Conservation (phyloP, 2,888 invertebrate genomes). For the Perizoma flavofasciatum region DNA sequence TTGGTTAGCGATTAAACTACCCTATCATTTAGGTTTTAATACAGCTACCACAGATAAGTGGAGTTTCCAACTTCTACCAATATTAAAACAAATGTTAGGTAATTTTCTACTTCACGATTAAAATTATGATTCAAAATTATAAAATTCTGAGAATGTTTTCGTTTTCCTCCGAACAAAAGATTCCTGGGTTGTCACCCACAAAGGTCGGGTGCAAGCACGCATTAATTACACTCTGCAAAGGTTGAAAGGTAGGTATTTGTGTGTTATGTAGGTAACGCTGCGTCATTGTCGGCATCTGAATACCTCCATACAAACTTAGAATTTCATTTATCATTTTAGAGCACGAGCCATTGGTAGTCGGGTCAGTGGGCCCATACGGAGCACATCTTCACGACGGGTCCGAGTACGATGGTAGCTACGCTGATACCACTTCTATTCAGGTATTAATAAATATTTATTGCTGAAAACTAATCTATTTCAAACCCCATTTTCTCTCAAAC, state of each 20-base stretch:
- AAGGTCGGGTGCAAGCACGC: slow-evolving; percentile 78
- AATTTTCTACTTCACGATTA: slow-evolving; percentile 10
- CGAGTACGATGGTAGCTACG: slow-evolving; percentile 95
- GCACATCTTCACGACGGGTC: slow-evolving; percentile 95
- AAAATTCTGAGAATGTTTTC: slow-evolving; percentile 70
- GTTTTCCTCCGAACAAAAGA: slow-evolving; percentile 68
- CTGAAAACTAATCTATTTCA: slow-evolving; percentile 3
- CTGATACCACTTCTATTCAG: slow-evolving; percentile 85
- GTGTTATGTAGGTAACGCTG: slow-evolving; percentile 47
- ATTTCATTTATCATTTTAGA: slow-evolving; percentile 51
- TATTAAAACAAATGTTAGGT: slow-evolving; percentile 1
- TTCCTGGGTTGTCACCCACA: slow-evolving; percentile 58
- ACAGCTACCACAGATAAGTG: too few relatives aligned
- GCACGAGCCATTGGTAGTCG: slow-evolving; percentile 87
- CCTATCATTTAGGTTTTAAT: background rate
- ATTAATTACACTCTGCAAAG: slow-evolving; percentile 77
- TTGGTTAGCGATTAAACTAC: background rate
- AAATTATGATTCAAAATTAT: slow-evolving; percentile 39
- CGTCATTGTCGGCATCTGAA: slow-evolving; percentile 39
- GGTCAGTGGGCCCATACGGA: slow-evolving; percentile 96
- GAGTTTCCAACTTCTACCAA: background rate
- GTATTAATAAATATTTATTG: slow-evolving; percentile 46
- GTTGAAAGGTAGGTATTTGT: slow-evolving; percentile 61
- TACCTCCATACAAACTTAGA: slow-evolving; percentile 23
- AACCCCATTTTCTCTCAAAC: slow-evolving; percentile 13